phyloP scores from a whole-genome alignment of 2,113 vertebrate genomes.

The Vimba vimba region DNA sequence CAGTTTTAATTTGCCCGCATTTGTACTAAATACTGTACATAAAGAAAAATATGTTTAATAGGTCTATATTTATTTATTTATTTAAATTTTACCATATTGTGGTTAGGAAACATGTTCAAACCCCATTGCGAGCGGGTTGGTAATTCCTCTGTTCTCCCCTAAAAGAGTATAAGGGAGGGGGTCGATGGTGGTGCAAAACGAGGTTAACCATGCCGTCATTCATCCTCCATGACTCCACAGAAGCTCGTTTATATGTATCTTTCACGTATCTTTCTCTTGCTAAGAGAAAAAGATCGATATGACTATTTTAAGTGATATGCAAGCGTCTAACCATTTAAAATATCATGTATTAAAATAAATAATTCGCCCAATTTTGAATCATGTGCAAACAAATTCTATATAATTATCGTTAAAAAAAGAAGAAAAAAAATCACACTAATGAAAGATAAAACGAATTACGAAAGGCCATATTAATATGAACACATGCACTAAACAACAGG shows the following conservation, averaged over 20 bases:
- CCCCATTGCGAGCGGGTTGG: slow-evolving; percentile 17
- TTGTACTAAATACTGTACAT: background rate
- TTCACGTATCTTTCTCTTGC: background rate
- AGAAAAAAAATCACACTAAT: background rate
- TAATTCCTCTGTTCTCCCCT: slow-evolving; percentile 41
- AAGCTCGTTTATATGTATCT: slow-evolving; percentile 31
- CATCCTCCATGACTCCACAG: slow-evolving; percentile 46
- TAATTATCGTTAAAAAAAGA: background rate
- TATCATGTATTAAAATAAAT: background rate
- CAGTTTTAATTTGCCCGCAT: background rate
- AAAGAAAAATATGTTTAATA: too few species aligned
- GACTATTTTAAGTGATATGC: background rate
- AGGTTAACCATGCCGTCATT: slow-evolving; percentile 56
- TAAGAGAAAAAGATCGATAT: background rate
- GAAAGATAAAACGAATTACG: too few species aligned
- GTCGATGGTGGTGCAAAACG: slow-evolving; percentile 48
- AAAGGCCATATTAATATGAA: too few species aligned
- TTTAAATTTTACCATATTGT: background rate
- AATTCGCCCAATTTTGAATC: too few species aligned
- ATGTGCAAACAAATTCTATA: too few species aligned
- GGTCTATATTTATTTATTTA: too few species aligned
- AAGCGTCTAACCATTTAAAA: background rate
- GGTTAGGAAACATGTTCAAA: slow-evolving; percentile 24
- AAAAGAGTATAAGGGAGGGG: slow-evolving; percentile 41
- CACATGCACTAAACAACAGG: too few species aligned